A percentile compares a stretch with the other conserved stretches of the same genome.
phyloP scores from a whole-genome alignment of 2,888 invertebrate species.

The Pristionchus arcanus region DNA sequence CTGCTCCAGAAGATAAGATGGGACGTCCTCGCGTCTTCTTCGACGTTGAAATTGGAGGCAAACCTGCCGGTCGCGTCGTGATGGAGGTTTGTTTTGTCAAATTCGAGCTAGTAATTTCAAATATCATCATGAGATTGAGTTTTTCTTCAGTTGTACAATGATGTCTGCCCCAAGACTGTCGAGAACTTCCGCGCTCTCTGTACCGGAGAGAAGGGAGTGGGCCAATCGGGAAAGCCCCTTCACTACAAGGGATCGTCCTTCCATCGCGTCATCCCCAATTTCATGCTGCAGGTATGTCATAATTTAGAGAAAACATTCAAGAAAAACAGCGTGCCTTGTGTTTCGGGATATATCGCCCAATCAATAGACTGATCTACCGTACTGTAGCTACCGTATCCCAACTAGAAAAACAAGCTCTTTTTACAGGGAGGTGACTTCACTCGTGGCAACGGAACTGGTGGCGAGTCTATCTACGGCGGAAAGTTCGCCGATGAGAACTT shows the following conservation, averaged over 20 bases:
- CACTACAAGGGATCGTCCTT: conserved; percentile 90
- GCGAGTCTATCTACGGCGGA: conserved; percentile 5
- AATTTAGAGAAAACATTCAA: no score
- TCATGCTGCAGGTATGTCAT: conserved; percentile 85
- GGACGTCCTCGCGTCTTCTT: conserved; percentile 75
- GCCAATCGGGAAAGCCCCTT: conserved; percentile 82
- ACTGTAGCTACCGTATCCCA: no score
- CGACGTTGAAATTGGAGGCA: conserved; percentile 76
- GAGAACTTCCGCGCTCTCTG: conserved; percentile 98
- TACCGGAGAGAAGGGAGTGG: conserved; percentile 95
- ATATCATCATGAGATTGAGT: background rate
- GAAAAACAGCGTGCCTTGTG: no score
- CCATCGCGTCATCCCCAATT: conserved; percentile 96
- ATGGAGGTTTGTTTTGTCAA: conserved; percentile 70
- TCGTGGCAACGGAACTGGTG: background rate
- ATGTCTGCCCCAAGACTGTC: conserved; percentile 91
- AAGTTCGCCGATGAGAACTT: conserved; percentile 1
- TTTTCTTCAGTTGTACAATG: conserved; percentile 86
- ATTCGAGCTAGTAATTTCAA: background rate
- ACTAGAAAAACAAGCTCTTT: background rate
- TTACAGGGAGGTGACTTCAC: conserved; percentile 17
- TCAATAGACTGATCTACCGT: no score
- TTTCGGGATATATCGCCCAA: no score
- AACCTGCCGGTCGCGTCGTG: conserved; percentile 75
- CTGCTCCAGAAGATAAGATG: conserved; percentile 61